Conservation (phyloP, 2,797 vertebrate species). For the Eutrigla gurnardus region DNA sequence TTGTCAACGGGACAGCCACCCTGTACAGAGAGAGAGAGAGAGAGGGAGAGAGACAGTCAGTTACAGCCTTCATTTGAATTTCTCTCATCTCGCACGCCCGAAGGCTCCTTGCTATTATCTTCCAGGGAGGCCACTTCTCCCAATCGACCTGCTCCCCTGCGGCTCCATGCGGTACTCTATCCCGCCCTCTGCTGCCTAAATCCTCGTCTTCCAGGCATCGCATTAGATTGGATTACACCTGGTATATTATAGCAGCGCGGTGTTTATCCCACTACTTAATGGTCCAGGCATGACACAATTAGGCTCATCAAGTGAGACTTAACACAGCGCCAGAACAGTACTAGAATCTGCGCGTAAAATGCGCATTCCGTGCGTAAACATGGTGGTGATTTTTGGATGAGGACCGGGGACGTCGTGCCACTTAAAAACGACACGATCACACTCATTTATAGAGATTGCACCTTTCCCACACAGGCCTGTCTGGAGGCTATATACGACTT, state of each 20-base stretch:
- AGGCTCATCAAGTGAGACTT: conserved; percentile 70
- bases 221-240: conserved; percentile 89
- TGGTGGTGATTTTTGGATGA: not conserved
- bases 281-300: conserved; percentile 73
- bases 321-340: conserved; percentile 28
- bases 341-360: conserved; percentile 56
- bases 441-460: not conserved
- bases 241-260: conserved; percentile 73
- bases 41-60: conserved; percentile 17
- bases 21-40: conserved; percentile 70
- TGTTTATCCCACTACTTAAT: conserved; percentile 72
- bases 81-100: conserved; percentile 14
- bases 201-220: conserved; percentile 76
- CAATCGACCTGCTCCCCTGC: conserved; percentile 79
- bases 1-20: conserved; percentile 99
- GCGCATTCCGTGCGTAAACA: conserved; percentile 45
- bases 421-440: not conserved
- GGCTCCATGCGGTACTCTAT: conserved; percentile 70
- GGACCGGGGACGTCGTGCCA: not conserved
- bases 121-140: conserved; percentile 71
- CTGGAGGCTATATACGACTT: not conserved
- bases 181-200: conserved; percentile 83
- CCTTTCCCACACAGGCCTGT: not conserved
- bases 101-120: conserved; percentile 65
- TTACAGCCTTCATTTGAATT: conserved; percentile 48